These are phyloP conservation scores for Orthosia cruda DNA, from an alignment of 2,888 invertebrate species.

Conservation along the genomic window DNA sequence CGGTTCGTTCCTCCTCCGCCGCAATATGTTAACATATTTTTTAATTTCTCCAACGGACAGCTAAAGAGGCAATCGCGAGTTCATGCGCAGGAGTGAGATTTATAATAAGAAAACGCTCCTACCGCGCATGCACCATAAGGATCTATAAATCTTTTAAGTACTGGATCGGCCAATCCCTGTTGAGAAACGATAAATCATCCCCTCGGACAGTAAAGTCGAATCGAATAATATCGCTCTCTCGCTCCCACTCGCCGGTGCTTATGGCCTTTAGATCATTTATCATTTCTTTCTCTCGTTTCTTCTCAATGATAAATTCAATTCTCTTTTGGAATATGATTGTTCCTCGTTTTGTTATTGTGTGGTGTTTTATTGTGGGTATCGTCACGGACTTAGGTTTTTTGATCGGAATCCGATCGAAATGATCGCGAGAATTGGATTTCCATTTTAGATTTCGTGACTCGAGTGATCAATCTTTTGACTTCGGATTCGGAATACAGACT, in stretches of 20 bases:
- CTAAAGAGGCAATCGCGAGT: slow-evolving; percentile 88
- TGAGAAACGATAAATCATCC: slow-evolving; percentile 91
- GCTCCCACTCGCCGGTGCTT: slow-evolving; percentile 81
- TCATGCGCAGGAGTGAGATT: slow-evolving; percentile 90
- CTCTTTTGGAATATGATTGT: slow-evolving; percentile 91
- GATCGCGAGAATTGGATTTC: slow-evolving; percentile 91
- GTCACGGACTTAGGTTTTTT: slow-evolving; percentile 90
- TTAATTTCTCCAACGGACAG: slow-evolving; percentile 87
- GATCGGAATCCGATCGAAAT: slow-evolving; percentile 90
- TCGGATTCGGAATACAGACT: slow-evolving; percentile 65
- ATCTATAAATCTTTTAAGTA: slow-evolving; percentile 91
- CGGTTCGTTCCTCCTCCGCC: slow-evolving; percentile 74
- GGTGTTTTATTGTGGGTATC: slow-evolving; percentile 90
- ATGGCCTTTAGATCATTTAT: slow-evolving; percentile 88
- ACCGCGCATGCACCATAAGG: slow-evolving; percentile 90
- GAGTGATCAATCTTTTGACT: slow-evolving; percentile 86
- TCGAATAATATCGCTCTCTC: slow-evolving; percentile 82
- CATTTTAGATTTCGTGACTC: slow-evolving; percentile 87
- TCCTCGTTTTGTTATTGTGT: slow-evolving; percentile 90
- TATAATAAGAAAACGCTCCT: slow-evolving; percentile 91
- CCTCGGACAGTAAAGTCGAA: slow-evolving; percentile 86
- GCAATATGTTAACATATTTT: slow-evolving; percentile 91
- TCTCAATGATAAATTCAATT: slow-evolving; percentile 92
- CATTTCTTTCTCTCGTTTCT: slow-evolving; percentile 90
- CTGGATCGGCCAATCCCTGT: slow-evolving; percentile 91